A percentile compares a stretch with the other conserved stretches of the same genome.
These are phyloP conservation scores for Hippocampus mohnikei DNA, from an alignment of 2,113 vertebrate genomes.

Conservation along the genomic window DNA sequence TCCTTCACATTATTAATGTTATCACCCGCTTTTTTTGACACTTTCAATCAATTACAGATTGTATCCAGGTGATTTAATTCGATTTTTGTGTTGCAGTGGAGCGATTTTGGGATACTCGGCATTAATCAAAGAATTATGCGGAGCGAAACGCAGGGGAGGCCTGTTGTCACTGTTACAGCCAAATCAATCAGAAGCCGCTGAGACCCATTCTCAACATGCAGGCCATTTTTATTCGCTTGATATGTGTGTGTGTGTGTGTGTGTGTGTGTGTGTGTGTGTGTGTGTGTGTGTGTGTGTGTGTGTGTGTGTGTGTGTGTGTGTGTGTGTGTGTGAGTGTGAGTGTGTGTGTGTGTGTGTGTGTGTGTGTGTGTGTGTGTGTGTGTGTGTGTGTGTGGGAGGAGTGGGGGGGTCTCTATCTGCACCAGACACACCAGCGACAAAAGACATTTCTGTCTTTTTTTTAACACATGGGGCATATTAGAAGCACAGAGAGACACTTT, in stretches of 20 bases:
- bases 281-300: neutral
- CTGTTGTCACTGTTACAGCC: slow-evolving; percentile 59
- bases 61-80: slow-evolving; percentile 74
- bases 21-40: slow-evolving; percentile 47
- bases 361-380: neutral
- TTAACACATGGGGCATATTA: slow-evolving; percentile 23
- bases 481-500: slow-evolving; percentile 6
- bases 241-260: neutral
- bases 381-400: too few relatives aligned
- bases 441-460: slow-evolving; percentile 11
- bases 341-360: neutral
- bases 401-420: slow-evolving; percentile 8
- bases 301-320: neutral
- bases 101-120: slow-evolving; percentile 57
- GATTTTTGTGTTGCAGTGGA: slow-evolving; percentile 64
- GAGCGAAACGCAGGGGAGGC: slow-evolving; percentile 57
- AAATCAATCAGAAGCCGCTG: slow-evolving; percentile 65
- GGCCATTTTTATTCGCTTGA: slow-evolving; percentile 37
- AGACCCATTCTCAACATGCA: slow-evolving; percentile 32
- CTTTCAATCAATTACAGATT: slow-evolving; percentile 72
- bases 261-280: neutral
- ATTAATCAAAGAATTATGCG: slow-evolving; percentile 75
- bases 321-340: neutral
- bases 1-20: slow-evolving; percentile 58
- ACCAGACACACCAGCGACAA: slow-evolving; percentile 14